Evolutionary conservation across 2,888 invertebrate species (phyloP), one percentile per base, ranked within the genome.

Genomic region (Caenorhabditis sp.): DNA sequence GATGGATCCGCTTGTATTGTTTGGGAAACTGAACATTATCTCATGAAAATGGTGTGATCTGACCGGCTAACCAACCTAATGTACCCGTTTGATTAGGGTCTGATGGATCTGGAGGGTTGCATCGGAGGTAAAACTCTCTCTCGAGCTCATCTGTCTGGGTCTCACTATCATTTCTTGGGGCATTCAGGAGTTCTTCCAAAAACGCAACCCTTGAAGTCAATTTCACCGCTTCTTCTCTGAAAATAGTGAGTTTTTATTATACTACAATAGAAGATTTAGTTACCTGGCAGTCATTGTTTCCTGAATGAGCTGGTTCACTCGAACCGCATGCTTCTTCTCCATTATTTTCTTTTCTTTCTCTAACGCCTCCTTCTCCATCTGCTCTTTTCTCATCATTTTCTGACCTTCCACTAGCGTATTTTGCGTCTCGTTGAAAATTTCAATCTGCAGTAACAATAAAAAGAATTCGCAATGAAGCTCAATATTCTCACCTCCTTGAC

Each of bases 221-320:
- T 15, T 77, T 73, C 7, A 75, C 73, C 13, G 76, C 72, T 62
- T 87, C 86, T 8, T 86, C 83, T 56, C 86, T 86, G 52, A 52
- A 82, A 41, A 2, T 9, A 5, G 20, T 17, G n/a, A 52, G 30
- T 30, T 37, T 3, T 62, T 87, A 85, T 8, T 86, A 82, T 56
- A 85, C 85, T 48, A 52, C 81, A 41, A 2, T 9, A 5, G 20
- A 13, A 13, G 45, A 30, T 30, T 37, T 3, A 22, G 20, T 22
- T 5, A 83, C 83, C 86, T 81, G 4, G 86, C 83, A 37, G 83
- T 80, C 70, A 87, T 81, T 2, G 86, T 86, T 48, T 88, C 88
- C 45, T 87, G 86, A 27, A 85, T 79, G 11, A 88, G 80, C 52
- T 88, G 88, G 43, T 85, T 82, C 2, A 88, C 87, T 0, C 86